Base-by-base conservation (phyloP, 2,797 vertebrate genomes). In the Pyrocephalus nanus region DNA sequence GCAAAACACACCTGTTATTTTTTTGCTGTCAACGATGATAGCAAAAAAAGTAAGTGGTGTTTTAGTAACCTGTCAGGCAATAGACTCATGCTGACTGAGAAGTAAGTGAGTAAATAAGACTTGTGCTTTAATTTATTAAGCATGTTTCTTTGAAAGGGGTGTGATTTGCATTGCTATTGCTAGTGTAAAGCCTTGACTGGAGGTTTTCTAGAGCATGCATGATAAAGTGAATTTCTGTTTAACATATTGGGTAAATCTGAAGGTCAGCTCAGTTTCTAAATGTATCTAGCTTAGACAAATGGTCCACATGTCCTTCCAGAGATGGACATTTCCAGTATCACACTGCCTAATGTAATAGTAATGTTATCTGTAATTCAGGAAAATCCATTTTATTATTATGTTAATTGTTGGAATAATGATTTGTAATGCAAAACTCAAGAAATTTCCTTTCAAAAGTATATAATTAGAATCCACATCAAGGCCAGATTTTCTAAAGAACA, bases 101-200 rank as follows among this genome's bases (percentile, higher is more conserved):
- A 86, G 58, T 29, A 38, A 88, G 32, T 51, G 78, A 80, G 55
- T 73, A 93, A 94, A 81, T 84, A 76, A 88, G 67, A 32, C 40
- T 61, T 50, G 17, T 83, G 34, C 61, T 93, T 92, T 93, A 87
- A 92, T 94, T 94, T 90, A 82, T 82, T 93, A 93, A 92, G 69
- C 42, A 16, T 40, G 22, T 30, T 84, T 53, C 53, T 95, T 71
- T 90, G 55, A 79, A 96, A 85, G 60, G 43, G 38, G 14, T 57
- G 40, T 76, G 74, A 84, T 74, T 90, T 73, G 38, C 67, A 71
- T 89, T 85, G 26, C n/a, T 67, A 11, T 51, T 0, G 0, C 20
- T 76, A 34, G 26, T 27, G 13, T 64, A 60, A 71, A 90, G 20
- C 20, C n/a, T 72, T 86, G 57, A 48, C 20, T 82, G 60, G 32